Evolutionary conservation across 2,797 vertebrate species (phyloP).

Genomic region (Lepus townsendii): DNA sequence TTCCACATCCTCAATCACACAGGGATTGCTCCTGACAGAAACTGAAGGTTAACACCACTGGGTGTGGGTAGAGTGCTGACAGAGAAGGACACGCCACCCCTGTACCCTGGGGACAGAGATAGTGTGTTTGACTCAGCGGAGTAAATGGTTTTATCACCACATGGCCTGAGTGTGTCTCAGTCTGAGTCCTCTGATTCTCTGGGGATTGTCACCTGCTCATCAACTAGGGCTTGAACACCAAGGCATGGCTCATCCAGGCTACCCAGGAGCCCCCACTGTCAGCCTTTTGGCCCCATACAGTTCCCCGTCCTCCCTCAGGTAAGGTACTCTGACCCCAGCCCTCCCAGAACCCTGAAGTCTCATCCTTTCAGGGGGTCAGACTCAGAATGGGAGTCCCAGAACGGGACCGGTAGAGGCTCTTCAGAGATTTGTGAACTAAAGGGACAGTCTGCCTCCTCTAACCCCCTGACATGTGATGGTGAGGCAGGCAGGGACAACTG

Average conservation of each 20-base stretch:
- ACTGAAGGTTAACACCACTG: too few relatives aligned
- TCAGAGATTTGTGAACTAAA: not conserved
- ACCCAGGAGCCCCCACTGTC: accelerated
- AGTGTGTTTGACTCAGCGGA: not conserved
- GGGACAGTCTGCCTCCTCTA: not conserved
- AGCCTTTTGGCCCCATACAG: not conserved
- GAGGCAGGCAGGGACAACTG: not conserved
- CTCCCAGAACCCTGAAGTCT: not conserved
- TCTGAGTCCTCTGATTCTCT: not conserved
- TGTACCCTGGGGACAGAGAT: not conserved
- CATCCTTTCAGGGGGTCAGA: not conserved
- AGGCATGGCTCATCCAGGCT: not conserved
- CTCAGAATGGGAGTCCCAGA: not conserved
- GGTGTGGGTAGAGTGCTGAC: not conserved
- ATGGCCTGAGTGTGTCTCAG: not conserved
- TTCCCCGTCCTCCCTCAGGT: not conserved
- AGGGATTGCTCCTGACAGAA: not conserved
- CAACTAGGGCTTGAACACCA: not conserved
- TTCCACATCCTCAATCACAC: not conserved
- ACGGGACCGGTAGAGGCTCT: not conserved
- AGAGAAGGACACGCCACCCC: not conserved
- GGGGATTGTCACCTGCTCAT: not conserved
- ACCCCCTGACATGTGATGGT: accelerated
- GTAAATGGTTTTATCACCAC: not conserved
- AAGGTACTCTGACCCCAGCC: accelerated